Conservation (phyloP, 2,797 vertebrate genomes). For the Siniperca undulata region DNA sequence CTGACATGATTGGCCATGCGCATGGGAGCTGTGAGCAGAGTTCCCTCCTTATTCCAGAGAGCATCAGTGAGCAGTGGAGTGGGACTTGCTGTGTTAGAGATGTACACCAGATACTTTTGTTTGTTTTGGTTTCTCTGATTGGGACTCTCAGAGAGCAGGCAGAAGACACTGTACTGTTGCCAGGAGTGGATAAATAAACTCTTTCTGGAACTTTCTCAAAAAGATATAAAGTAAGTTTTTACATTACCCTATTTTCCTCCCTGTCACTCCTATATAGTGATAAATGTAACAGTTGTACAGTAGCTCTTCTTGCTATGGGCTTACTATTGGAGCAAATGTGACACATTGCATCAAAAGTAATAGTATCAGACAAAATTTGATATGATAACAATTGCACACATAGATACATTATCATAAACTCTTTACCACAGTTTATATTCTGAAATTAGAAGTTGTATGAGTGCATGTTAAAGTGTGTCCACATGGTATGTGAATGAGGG, state of each 20-base stretch:
- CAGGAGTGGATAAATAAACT: constrained; percentile 45
- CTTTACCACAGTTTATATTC: constrained; percentile 2
- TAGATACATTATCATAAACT: neutral
- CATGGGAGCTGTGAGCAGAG: constrained; percentile 75
- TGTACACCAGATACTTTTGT: constrained; percentile 68
- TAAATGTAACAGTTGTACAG: constrained; percentile 14
- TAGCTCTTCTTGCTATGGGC: constrained; percentile 9
- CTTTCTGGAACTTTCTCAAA: constrained; percentile 57
- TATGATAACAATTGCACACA: constrained; percentile 13
- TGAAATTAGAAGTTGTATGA: constrained; percentile 25
- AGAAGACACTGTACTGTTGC: constrained; percentile 17
- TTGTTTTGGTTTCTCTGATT: constrained; percentile 70
- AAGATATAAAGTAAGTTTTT: constrained; percentile 73
- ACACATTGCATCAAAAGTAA: constrained; percentile 15
- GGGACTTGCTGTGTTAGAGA: constrained; percentile 70
- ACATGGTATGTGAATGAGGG: constrained; percentile 8
- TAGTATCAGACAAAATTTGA: neutral
- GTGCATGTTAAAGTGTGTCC: constrained; percentile 33
- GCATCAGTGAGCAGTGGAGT: constrained; percentile 77
- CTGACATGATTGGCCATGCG: constrained; percentile 74
- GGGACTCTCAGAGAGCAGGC: constrained; percentile 42
- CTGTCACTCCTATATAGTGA: constrained; percentile 12
- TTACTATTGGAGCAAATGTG: constrained; percentile 23
- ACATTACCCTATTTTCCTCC: neutral
- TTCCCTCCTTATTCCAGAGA: constrained; percentile 81